These are phyloP conservation scores for Bombus waltoni DNA, from an alignment of 1,140 invertebrate genomes.

Conservation along the genomic window DNA sequence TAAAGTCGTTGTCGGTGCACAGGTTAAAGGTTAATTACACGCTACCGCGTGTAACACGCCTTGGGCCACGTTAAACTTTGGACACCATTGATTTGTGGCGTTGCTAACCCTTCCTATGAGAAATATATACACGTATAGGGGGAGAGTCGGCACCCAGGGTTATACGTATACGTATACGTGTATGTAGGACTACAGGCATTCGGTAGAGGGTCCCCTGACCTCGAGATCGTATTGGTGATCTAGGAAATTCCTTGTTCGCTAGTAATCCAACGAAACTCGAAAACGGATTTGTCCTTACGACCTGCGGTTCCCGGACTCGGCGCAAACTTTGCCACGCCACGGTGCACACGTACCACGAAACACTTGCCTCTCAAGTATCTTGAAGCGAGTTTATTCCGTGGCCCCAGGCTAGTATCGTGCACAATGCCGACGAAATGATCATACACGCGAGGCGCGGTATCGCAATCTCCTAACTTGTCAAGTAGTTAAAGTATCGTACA, in stretches of 20 bases:
- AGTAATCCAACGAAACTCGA: slow-evolving; percentile 70
- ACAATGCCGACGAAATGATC: slow-evolving; percentile 46
- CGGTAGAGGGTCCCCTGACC: not conserved
- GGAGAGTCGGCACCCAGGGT: too few species aligned
- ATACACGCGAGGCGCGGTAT: slow-evolving; percentile 30
- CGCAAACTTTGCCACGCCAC: slow-evolving; percentile 62
- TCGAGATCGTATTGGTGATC: slow-evolving; percentile 64
- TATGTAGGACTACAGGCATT: too few species aligned
- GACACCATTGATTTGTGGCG: slow-evolving; percentile 77
- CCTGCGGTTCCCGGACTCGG: slow-evolving; percentile 64
- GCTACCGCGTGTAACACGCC: slow-evolving; percentile 70
- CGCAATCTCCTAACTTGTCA: slow-evolving; percentile 50
- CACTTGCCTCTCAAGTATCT: slow-evolving; percentile 68
- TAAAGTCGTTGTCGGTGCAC: slow-evolving; percentile 72
- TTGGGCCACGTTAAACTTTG: slow-evolving; percentile 74
- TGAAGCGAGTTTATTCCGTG: slow-evolving; percentile 65
- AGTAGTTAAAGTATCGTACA: slow-evolving; percentile 39
- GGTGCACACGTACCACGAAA: slow-evolving; percentile 62
- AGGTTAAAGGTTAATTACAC: slow-evolving; percentile 76
- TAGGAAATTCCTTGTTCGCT: slow-evolving; percentile 69
- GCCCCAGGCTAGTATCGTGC: slow-evolving; percentile 52
- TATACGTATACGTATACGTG: not conserved
- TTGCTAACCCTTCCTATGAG: slow-evolving; percentile 57
- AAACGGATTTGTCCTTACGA: slow-evolving; percentile 73
- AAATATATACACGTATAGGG: slow-evolving; percentile 46